Percentiles rank a stretch among this genome's conserved stretches.
Evolutionary conservation across 2,888 invertebrate genomes (phyloP).

Genomic region (Platerodrilus igneus): DNA sequence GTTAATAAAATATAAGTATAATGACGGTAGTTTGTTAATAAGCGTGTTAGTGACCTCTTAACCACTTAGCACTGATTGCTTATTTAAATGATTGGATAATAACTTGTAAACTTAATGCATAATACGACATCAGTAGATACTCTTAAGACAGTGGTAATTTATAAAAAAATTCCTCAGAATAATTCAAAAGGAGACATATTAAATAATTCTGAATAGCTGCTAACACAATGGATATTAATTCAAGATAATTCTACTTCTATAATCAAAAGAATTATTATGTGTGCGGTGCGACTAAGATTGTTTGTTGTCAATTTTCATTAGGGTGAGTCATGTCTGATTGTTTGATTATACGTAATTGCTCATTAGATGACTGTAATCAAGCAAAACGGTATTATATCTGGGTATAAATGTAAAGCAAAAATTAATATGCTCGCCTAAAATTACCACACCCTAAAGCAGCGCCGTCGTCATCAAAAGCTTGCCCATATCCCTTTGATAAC

Average conservation of each 20-base stretch:
- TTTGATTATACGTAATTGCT: slow-evolving; percentile 39
- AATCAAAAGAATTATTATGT: slow-evolving; percentile 40
- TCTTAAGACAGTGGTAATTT: too few species aligned
- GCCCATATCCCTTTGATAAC: slow-evolving; percentile 15
- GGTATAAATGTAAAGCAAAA: slow-evolving; percentile 3
- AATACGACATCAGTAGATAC: too few species aligned
- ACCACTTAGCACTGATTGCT: slow-evolving; percentile 35
- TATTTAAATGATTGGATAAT: slow-evolving; percentile 34
- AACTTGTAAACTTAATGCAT: too few species aligned
- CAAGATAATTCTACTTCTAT: slow-evolving; percentile 40
- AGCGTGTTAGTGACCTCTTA: slow-evolving; percentile 35
- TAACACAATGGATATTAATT: slow-evolving; percentile 42
- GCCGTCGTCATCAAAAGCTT: slow-evolving; percentile 17
- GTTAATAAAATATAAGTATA: slow-evolving; percentile 29
- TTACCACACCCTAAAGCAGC: too few species aligned
- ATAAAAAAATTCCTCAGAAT: too few species aligned
- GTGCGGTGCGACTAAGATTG: slow-evolving; percentile 40
- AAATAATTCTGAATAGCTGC: slow-evolving; percentile 29
- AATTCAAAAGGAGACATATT: too few species aligned
- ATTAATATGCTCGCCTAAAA: too few species aligned
- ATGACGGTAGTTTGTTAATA: slow-evolving; percentile 29
- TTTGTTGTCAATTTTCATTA: slow-evolving; percentile 34
- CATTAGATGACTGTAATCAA: slow-evolving; percentile 33
- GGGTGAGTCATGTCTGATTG: slow-evolving; percentile 37
- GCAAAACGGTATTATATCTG: slow-evolving; percentile 13